A percentile compares a stretch with the other conserved stretches of the same genome.
phyloP scores from a whole-genome alignment of 2,113 vertebrate genomes.

The Urocitellus parryii region DNA sequence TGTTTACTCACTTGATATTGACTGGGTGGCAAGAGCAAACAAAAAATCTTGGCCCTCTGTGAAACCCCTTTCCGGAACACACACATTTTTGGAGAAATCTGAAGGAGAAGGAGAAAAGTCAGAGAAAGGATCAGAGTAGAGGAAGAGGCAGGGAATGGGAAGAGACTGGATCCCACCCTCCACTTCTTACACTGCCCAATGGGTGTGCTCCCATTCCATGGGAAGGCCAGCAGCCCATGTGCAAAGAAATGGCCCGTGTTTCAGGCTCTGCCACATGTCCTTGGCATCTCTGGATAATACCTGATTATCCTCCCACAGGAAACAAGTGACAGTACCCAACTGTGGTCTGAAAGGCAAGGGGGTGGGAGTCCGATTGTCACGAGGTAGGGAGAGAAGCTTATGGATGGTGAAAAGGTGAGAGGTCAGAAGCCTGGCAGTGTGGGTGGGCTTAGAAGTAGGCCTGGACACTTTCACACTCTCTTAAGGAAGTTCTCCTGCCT shows the following conservation, averaged over 20 bases:
- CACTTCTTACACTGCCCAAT: neutral
- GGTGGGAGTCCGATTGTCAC: neutral
- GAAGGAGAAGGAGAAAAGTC: neutral
- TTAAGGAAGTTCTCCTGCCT: neutral
- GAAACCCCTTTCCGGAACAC: neutral
- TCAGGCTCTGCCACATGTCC: neutral
- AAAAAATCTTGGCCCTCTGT: neutral
- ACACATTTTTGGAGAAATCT: neutral
- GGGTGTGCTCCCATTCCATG: too few relatives aligned
- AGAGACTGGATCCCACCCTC: neutral
- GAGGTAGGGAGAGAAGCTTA: neutral
- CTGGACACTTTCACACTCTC: neutral
- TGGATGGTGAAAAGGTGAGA: neutral
- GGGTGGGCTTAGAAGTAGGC: constrained; percentile 28
- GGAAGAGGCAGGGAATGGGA: neutral
- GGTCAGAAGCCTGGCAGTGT: constrained; percentile 6
- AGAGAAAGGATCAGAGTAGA: neutral
- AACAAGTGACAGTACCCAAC: neutral
- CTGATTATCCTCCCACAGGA: neutral
- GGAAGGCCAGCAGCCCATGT: neutral
- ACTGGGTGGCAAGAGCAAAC: neutral
- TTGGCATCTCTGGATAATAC: neutral
- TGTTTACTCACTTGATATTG: neutral
- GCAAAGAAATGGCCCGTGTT: neutral
- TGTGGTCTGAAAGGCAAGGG: neutral